These are phyloP conservation scores for Brenthis ino DNA, from an alignment of 2,888 invertebrate genomes.

Conservation along the genomic window DNA sequence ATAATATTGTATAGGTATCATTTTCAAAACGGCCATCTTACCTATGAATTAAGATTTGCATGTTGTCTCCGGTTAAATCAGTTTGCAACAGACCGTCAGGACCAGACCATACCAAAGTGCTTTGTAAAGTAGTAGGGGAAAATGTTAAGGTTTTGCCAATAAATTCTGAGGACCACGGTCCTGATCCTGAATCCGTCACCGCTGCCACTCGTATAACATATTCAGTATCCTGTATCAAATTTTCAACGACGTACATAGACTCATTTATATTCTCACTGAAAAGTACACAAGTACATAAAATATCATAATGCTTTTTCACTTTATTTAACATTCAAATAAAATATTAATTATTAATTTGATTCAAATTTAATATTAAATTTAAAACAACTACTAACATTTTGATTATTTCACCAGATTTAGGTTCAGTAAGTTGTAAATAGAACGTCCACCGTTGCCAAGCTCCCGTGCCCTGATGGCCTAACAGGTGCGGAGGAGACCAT, in stretches of 20 bases:
- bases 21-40: slow-evolving; percentile 35
- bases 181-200: slow-evolving; percentile 87
- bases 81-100: slow-evolving; percentile 89
- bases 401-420: slow-evolving; percentile 57
- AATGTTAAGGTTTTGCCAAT: slow-evolving; percentile 85
- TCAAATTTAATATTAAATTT: background rate
- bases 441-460: slow-evolving; percentile 90
- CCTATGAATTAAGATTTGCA: slow-evolving; percentile 86
- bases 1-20: too few relatives aligned
- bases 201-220: slow-evolving; percentile 92
- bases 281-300: background rate
- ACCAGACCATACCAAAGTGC: slow-evolving; percentile 88
- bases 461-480: slow-evolving; percentile 87
- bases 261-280: slow-evolving; percentile 78
- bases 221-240: slow-evolving; percentile 87
- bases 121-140: slow-evolving; percentile 80
- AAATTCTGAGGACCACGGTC: slow-evolving; percentile 91
- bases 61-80: slow-evolving; percentile 90
- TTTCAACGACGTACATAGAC: slow-evolving; percentile 84
- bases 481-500: slow-evolving; percentile 90
- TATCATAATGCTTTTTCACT: too few relatives aligned
- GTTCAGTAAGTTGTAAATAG: slow-evolving; percentile 86
- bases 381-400: slow-evolving; percentile 57
- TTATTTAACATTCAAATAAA: too few relatives aligned
- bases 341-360: background rate